A percentile compares a stretch with the other conserved stretches of the same genome.
These are phyloP conservation scores for Neostethus bicornis DNA, from an alignment of 2,797 vertebrate genomes.

Conservation along the genomic window DNA sequence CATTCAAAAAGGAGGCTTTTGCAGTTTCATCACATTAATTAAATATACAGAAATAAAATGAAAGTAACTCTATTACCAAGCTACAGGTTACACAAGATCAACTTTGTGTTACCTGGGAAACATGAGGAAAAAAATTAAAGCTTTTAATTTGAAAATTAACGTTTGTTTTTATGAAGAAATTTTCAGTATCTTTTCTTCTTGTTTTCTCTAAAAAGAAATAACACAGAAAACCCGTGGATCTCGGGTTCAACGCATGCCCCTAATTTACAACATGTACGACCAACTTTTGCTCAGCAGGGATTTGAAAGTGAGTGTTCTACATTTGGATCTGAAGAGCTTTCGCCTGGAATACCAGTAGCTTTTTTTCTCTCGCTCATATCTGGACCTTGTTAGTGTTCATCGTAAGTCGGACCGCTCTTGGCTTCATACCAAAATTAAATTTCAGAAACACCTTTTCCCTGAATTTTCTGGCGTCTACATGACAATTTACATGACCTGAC, in stretches of 20 bases:
- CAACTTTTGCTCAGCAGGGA: neutral
- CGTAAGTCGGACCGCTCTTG: conserved; percentile 8
- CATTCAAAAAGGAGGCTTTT: conserved; percentile 10
- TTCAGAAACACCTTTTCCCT: conserved; percentile 2
- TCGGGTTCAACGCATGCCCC: neutral
- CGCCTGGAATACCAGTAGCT: conserved; percentile 1
- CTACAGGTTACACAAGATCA: no score
- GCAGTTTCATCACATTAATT: neutral
- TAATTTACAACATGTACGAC: neutral
- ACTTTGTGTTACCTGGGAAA: conserved; percentile 29
- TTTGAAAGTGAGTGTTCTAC: conserved; percentile 2
- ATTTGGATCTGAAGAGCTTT: conserved; percentile 4
- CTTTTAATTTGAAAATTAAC: conserved; percentile 23
- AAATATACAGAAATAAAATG: conserved; percentile 5
- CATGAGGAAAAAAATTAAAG: conserved; percentile 2
- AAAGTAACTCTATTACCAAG: conserved; percentile 1
- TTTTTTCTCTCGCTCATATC: conserved; percentile 1
- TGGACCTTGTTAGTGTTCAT: conserved; percentile 24
- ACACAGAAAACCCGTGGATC: neutral
- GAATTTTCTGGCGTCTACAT: conserved; percentile 17
- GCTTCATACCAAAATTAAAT: conserved; percentile 9
- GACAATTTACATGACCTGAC: conserved; percentile 17
- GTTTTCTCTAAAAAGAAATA: neutral
- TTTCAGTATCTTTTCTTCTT: no score
- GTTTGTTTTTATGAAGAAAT: conserved; percentile 6